phyloP scores from a whole-genome alignment of 92 coral and sea anemone species.

The Zoanthus solanderi region DNA sequence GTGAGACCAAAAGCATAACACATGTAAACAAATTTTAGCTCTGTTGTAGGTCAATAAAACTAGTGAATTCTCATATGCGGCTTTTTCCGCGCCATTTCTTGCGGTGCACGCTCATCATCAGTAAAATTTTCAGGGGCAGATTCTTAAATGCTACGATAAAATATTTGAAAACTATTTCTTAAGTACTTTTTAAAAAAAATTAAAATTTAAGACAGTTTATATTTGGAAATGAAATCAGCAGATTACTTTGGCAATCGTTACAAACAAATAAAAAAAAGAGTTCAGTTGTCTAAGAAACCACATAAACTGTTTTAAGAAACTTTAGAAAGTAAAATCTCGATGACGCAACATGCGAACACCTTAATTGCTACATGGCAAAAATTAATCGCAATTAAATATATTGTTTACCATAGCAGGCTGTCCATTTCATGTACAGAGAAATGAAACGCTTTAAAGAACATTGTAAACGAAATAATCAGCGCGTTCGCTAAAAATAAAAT shows the following conservation, averaged over 20 bases:
- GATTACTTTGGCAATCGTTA: neutral
- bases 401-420: neutral
- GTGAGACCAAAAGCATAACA: neutral
- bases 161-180: neutral
- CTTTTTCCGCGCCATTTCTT: neutral
- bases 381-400: neutral
- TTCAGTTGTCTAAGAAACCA: slow-evolving; percentile 28
- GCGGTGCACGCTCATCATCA: neutral
- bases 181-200: neutral
- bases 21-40: neutral
- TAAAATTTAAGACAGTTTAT: neutral
- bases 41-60: slow-evolving; percentile 4
- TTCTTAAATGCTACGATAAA: neutral
- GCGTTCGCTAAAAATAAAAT: too few relatives aligned
- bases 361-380: neutral
- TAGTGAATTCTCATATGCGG: neutral
- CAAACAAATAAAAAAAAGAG: neutral
- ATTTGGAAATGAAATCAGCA: slow-evolving; percentile 4
- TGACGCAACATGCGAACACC: neutral
- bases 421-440: neutral
- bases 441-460: too few relatives aligned
- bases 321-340: too few relatives aligned
- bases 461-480: too few relatives aligned
- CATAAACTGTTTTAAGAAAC: neutral
- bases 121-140: neutral